Conservation (phyloP, 2,888 invertebrate genomes). For the Drosophila fulvimacula region DNA sequence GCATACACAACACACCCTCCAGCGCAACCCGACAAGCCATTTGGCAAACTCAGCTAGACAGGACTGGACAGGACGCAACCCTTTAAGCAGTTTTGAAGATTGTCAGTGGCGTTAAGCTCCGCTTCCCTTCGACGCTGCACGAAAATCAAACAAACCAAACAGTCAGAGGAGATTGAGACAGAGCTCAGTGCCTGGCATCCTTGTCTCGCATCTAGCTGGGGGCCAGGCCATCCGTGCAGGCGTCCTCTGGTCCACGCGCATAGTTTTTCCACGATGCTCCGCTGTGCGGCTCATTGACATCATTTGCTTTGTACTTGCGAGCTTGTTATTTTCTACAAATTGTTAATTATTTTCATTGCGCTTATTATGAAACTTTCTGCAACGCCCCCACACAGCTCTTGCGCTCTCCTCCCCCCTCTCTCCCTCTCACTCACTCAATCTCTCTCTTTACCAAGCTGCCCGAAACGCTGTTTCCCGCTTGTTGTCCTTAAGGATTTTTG, state of each 20-base stretch:
- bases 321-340: conserved; percentile 72
- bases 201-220: conserved; percentile 22
- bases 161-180: conserved; percentile 41
- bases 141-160: conserved; percentile 47
- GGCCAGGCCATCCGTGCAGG: conserved; percentile 16
- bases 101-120: conserved; percentile 7
- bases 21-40: conserved; percentile 22
- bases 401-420: too few relatives aligned
- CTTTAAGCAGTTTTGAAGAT: conserved; percentile 52
- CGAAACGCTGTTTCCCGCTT: conserved; percentile 23
- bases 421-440: too few relatives aligned
- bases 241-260: conserved; percentile 13
- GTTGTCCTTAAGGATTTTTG: conserved; percentile 74
- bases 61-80: conserved; percentile 38
- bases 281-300: conserved; percentile 58
- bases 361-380: conserved; percentile 71
- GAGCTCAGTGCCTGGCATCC: conserved; percentile 10
- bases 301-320: conserved; percentile 59
- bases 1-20: conserved; percentile 1
- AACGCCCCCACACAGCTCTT: background rate
- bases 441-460: background rate
- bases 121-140: background rate
- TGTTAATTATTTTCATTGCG: conserved; percentile 79
- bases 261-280: conserved; percentile 36
- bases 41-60: conserved; percentile 37